Percentiles rank a stretch among this genome's conserved stretches.
phyloP scores from a whole-genome alignment of 2,113 vertebrate species.

The Todiramphus saurophagus region DNA sequence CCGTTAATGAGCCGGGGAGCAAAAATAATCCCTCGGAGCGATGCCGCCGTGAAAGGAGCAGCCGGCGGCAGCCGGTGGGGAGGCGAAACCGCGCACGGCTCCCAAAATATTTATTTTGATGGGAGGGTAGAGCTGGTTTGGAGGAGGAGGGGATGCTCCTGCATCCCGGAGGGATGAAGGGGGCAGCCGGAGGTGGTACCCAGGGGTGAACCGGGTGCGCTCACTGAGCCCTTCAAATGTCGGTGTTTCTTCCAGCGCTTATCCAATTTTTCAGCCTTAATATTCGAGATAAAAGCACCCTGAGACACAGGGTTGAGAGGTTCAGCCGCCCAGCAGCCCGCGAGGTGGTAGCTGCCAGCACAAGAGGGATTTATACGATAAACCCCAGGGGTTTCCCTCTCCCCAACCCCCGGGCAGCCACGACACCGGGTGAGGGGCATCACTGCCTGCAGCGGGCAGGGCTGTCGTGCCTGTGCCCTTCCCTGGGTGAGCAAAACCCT shows the following conservation, averaged over 20 bases:
- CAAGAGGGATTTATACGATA: not conserved
- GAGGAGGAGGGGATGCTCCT: not conserved
- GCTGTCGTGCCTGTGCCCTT: rapidly evolving
- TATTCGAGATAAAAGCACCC: not conserved
- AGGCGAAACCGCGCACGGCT: not conserved
- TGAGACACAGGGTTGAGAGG: not conserved
- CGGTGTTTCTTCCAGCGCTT: not conserved
- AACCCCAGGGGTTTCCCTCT: not conserved
- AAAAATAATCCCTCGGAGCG: constrained; percentile 28
- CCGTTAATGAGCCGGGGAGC: constrained; percentile 25
- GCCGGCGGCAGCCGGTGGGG: not conserved
- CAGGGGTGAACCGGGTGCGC: not conserved
- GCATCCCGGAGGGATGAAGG: not conserved
- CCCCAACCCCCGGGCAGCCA: not conserved
- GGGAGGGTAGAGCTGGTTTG: not conserved
- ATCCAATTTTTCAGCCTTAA: not conserved
- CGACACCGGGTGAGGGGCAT: not conserved
- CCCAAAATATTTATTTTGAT: not conserved
- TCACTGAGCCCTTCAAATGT: rapidly evolving
- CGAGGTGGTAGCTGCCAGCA: not conserved
- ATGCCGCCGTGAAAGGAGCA: not conserved
- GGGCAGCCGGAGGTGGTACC: not conserved
- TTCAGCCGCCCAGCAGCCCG: not conserved
- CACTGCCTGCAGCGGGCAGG: not conserved
- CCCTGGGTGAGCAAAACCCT: rapidly evolving